Conservation (phyloP, 2,888 invertebrate genomes). For the Cactoblastis cactorum region DNA sequence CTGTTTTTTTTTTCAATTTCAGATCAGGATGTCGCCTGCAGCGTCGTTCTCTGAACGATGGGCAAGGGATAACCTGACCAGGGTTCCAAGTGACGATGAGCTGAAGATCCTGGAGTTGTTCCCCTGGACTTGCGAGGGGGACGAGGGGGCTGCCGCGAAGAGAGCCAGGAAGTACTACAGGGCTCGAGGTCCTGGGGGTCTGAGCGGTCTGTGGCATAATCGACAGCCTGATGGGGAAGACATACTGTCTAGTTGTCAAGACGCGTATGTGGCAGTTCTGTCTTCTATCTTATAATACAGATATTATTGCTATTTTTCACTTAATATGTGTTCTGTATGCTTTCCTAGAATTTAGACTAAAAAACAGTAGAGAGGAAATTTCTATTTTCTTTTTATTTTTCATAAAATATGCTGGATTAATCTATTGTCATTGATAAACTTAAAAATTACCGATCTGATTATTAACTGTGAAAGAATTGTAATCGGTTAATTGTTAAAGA, state of each 20-base stretch:
- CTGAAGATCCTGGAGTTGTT: conserved; percentile 52
- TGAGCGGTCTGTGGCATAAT: conserved; percentile 63
- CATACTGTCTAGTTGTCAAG: conserved; percentile 69
- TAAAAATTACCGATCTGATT: too few relatives aligned
- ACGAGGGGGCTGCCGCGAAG: conserved; percentile 56
- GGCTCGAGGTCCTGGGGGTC: conserved; percentile 60
- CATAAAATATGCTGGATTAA: too few relatives aligned
- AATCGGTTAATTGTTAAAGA: too few relatives aligned
- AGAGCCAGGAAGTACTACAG: conserved; percentile 61
- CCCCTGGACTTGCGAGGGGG: conserved; percentile 52
- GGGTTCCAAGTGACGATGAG: conserved; percentile 50
- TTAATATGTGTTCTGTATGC: too few relatives aligned
- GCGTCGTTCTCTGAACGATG: conserved; percentile 75
- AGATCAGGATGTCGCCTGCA: conserved; percentile 69
- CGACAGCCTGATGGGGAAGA: conserved; percentile 68
- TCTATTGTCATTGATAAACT: too few relatives aligned
- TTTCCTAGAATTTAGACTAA: too few relatives aligned
- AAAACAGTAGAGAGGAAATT: too few relatives aligned
- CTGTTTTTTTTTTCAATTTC: conserved; percentile 25
- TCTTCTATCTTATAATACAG: too few relatives aligned
- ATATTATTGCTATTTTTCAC: too few relatives aligned
- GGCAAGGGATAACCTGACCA: conserved; percentile 66
- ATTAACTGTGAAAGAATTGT: too few relatives aligned
- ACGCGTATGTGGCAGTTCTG: conserved; percentile 57
- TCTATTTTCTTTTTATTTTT: too few relatives aligned